Percentiles rank a stretch among this genome's conserved stretches.
These are phyloP conservation scores for Lanistes nyassanus DNA, from an alignment of 1,140 invertebrate genomes.

Conservation along the genomic window DNA sequence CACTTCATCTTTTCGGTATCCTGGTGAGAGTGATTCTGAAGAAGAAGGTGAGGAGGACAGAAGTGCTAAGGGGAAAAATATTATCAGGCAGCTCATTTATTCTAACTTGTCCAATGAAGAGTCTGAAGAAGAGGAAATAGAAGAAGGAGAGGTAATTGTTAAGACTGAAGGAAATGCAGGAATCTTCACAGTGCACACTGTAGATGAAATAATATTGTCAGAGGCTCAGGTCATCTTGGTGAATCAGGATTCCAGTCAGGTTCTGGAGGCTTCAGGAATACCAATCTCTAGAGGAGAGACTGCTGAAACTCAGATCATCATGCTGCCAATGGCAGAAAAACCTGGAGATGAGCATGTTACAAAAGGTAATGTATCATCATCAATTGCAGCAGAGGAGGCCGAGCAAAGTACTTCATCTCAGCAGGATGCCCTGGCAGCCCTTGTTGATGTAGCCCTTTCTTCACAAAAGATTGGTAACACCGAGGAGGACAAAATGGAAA, in stretches of 20 bases:
- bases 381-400: background rate
- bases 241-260: slow-evolving; percentile 3
- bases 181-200: background rate
- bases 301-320: no score
- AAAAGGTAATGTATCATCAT: background rate
- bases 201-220: background rate
- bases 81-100: slow-evolving; percentile 5
- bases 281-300: no score
- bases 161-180: background rate
- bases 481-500: slow-evolving; percentile 10
- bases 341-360: background rate
- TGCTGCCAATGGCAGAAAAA: background rate
- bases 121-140: slow-evolving; percentile 12
- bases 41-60: slow-evolving; percentile 15
- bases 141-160: slow-evolving; percentile 12
- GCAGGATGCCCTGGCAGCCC: slow-evolving; percentile 27
- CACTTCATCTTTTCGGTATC: slow-evolving; percentile 26
- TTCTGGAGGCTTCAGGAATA: slow-evolving; percentile 12
- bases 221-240: slow-evolving; percentile 20
- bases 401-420: background rate
- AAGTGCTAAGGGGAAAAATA: slow-evolving; percentile 15
- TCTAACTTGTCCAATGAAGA: background rate
- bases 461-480: slow-evolving; percentile 30
- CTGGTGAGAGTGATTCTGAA: slow-evolving; percentile 20
- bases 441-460: slow-evolving; percentile 35